Evolutionary conservation across 2,888 invertebrate genomes (phyloP).

Genomic region (Clepsis dumicolana): DNA sequence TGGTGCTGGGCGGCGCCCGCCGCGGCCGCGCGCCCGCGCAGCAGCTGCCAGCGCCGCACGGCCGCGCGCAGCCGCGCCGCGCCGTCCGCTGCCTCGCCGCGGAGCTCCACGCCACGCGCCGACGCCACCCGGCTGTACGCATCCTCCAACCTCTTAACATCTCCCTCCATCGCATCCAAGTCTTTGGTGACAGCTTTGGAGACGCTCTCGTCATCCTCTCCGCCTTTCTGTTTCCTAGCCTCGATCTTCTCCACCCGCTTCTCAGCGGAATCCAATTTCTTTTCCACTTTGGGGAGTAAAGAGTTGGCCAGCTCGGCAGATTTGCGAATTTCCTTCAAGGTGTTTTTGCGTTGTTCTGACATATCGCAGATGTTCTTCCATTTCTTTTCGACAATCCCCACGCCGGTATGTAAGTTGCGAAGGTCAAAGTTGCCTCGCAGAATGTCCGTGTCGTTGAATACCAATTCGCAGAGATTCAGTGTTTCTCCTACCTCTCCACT

Average conservation of each 20-base stretch:
- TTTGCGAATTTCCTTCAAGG: constrained; percentile 82
- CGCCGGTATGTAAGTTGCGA: constrained; percentile 88
- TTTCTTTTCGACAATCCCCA: constrained; percentile 90
- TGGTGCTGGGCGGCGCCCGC: constrained; percentile 87
- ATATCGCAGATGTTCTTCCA: constrained; percentile 92
- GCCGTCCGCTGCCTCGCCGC: constrained; percentile 89
- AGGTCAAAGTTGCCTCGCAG: constrained; percentile 90
- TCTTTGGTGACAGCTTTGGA: constrained; percentile 85
- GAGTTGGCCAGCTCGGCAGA: constrained; percentile 88
- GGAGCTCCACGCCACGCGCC: constrained; percentile 87
- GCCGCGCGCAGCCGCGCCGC: constrained; percentile 87
- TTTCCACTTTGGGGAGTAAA: constrained; percentile 88
- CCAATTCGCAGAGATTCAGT: constrained; percentile 91
- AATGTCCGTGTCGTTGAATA: constrained; percentile 91
- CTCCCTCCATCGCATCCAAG: constrained; percentile 87
- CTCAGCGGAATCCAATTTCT: constrained; percentile 86
- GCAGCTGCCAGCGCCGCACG: constrained; percentile 88
- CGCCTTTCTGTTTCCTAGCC: constrained; percentile 74
- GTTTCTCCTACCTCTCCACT: constrained; percentile 92
- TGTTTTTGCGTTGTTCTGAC: constrained; percentile 87
- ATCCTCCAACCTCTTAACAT: constrained; percentile 88
- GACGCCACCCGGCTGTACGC: constrained; percentile 90
- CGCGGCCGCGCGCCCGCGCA: constrained; percentile 86
- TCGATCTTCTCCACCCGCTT: constrained; percentile 84
- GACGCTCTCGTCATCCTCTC: constrained; percentile 83